Percentiles rank a stretch among this genome's conserved stretches.
Conservation (phyloP, 2,888 invertebrate species). For the Zonitis immaculata region DNA sequence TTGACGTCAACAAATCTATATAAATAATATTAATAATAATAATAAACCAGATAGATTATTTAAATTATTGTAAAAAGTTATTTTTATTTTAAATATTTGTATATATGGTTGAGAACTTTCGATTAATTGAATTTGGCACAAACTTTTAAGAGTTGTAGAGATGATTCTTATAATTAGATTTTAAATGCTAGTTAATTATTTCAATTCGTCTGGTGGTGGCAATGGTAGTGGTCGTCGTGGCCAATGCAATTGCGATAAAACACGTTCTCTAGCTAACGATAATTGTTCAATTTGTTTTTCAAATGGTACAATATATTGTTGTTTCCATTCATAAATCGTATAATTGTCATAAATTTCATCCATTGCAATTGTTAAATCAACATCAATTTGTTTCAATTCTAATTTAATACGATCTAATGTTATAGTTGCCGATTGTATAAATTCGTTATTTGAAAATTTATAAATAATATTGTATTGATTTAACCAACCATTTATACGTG, state of each 20-base stretch:
- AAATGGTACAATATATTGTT: constrained; percentile 51
- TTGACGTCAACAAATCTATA: not conserved
- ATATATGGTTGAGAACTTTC: not conserved
- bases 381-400: constrained; percentile 50
- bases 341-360: constrained; percentile 56
- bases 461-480: constrained; percentile 62
- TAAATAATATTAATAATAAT: too few relatives aligned
- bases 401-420: constrained; percentile 53
- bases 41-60: not conserved
- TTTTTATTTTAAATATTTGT: not conserved
- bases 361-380: constrained; percentile 52
- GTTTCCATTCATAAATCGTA: constrained; percentile 60
- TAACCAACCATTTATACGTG: constrained; percentile 55
- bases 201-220: not conserved
- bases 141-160: not conserved
- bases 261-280: constrained; percentile 48
- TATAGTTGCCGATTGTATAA: constrained; percentile 55
- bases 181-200: too few relatives aligned
- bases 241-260: constrained; percentile 51
- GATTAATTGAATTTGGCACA: not conserved
- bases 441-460: constrained; percentile 60
- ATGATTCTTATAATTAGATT: too few relatives aligned
- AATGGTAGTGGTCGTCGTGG: constrained; percentile 50
- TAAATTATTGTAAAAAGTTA: not conserved
- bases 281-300: constrained; percentile 52